These are phyloP conservation scores for Cercocebus atys DNA, from an alignment of 2,113 vertebrate species.

Conservation along the genomic window DNA sequence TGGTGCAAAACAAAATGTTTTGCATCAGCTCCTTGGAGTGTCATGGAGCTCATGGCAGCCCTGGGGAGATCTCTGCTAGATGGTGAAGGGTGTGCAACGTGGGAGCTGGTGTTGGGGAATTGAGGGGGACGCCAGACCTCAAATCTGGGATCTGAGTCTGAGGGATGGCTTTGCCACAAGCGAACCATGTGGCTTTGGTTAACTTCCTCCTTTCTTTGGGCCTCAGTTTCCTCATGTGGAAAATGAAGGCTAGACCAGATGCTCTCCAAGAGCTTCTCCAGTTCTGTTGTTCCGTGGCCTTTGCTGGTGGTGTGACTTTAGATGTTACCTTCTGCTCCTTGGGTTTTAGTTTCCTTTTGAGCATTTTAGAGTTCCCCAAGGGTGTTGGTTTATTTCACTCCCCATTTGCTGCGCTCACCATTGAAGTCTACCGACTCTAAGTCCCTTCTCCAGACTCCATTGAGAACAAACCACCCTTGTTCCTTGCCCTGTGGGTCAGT, in stretches of 20 bases:
- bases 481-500: neutral
- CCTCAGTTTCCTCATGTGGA: neutral
- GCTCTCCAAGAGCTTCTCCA: neutral
- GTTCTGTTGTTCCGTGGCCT: neutral
- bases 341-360: neutral
- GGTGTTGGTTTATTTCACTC: neutral
- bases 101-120: neutral
- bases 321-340: neutral
- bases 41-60: neutral
- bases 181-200: neutral
- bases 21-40: neutral
- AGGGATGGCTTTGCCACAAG: neutral
- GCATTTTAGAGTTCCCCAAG: neutral
- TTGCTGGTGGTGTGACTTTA: neutral
- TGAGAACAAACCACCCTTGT: neutral
- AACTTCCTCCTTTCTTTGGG: neutral
- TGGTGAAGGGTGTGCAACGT: neutral
- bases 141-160: neutral
- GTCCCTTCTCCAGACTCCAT: rapidly evolving
- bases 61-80: neutral
- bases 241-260: neutral
- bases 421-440: neutral
- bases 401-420: neutral
- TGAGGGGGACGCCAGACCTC: neutral
- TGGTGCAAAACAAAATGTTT: conserved; percentile 77